Base-by-base conservation (phyloP, 64 coral and sea anemone species). In the Acropora tenuis region DNA sequence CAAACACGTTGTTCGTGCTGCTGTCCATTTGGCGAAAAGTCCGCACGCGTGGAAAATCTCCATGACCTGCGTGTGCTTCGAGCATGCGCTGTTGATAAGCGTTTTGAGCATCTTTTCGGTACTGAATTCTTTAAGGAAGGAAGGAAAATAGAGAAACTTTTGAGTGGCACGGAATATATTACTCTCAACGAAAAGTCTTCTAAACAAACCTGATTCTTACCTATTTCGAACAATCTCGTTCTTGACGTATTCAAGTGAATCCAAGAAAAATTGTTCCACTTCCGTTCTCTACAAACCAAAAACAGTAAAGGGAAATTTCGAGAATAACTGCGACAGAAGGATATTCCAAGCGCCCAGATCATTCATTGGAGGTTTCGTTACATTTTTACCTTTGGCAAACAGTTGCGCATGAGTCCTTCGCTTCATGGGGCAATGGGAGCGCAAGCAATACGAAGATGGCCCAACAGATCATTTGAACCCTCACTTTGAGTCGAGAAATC, bases 1-100 rank as follows among this genome's bases (percentile, higher is more conserved):
- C 91, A 52, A 99, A 99, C 50, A 99, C 97, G 73, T 95, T 99
- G 80, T 99, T 99, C 2, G 97, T 99, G 47, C 97, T 99, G 52
- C 88, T 96, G 20, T 99, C 94, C 42, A 88, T 89, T 7, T 80
- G 89, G 43, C 93, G 95, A 65, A 99, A 99, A 44, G 97, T 99
- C 5, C 97, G 83, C 13, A 99, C 94, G 79, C 83, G 93, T 41
- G 97, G 97, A 16, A 94, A 99, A 65, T 96, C 91, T 2, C 83
- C 81, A 44, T 88, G 88, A n/a, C 97, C 97, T 3, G 65, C 78
- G 50, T 99, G 97, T 17, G 97, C 97, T 2, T 89, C 94, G 18
- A 96, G 79, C 97, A 99, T 99, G 88, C 94, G 94, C 53, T 99
- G 83, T 77, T 99, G 97, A 20, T 99, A 99, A 8, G 92, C 97